These are phyloP conservation scores for Rhinoderma darwinii DNA, from an alignment of 2,113 vertebrate genomes.

Conservation along the genomic window DNA sequence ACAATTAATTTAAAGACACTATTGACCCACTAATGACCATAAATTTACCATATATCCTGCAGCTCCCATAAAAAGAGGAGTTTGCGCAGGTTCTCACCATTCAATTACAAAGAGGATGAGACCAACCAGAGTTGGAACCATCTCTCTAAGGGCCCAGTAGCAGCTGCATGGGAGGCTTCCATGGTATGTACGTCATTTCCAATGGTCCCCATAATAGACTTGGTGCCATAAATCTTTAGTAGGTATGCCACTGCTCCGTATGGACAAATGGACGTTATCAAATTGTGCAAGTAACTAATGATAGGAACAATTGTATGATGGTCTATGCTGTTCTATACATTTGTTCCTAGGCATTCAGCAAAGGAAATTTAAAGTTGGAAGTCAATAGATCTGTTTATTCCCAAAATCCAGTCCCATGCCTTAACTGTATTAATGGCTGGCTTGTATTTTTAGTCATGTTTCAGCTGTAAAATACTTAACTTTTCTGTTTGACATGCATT, in stretches of 20 bases:
- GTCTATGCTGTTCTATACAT: background rate
- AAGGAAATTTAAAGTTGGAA: background rate
- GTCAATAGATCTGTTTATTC: slow-evolving; percentile 15
- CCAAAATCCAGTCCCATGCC: slow-evolving; percentile 3
- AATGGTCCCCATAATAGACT: background rate
- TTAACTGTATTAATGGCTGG: slow-evolving; percentile 12
- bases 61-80: background rate
- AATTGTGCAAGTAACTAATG: background rate
- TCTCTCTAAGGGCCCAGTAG: too few species aligned
- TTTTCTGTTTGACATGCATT: slow-evolving; percentile 3
- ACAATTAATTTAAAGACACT: too few species aligned
- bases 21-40: background rate
- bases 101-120: background rate
- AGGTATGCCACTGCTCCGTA: background rate
- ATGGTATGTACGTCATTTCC: too few species aligned
- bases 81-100: background rate
- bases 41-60: background rate
- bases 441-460: slow-evolving; percentile 28
- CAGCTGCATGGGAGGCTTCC: too few species aligned
- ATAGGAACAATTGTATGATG: background rate
- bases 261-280: background rate
- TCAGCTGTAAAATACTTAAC: slow-evolving; percentile 10
- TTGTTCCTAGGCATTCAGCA: background rate
- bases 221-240: background rate
- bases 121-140: background rate